Base-by-base conservation (phyloP, 1,140 invertebrate genomes). In the Globodera ellingtonae region DNA sequence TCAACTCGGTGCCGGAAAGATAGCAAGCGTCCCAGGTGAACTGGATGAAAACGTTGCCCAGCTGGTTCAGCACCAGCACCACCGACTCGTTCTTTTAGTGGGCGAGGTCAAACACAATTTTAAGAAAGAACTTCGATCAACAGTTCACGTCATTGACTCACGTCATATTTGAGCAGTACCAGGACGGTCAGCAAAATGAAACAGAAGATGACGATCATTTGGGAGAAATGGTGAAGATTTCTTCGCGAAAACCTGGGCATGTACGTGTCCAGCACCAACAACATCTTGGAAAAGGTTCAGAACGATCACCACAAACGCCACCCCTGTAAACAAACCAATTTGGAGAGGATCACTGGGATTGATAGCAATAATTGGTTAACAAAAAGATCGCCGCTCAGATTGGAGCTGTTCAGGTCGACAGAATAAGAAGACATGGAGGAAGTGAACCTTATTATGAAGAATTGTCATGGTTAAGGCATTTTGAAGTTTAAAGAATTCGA, bases 1-100 rank as follows among this genome's bases (percentile, higher is more conserved):
- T 95, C 18, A 93, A 94, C 92, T 96, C 95, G 46, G 94, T 94
- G 15, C 95, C 96, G 86, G 96, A 97, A 13, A 97, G 94, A 87
- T 97, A 97, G 79, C 78, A 79, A 8, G 78, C 78, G 44, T 79
- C 78, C 78, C 78, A 79, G n/a, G 78, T 79, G 52, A 62, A 79
- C 52, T 79, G 73, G 75, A 79, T 79, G 50, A 80, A 80, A 48
- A 79, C 52, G 52, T 52, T 65, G 47, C 78, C 78, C 24, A 79
- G 50, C 52, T 78, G 47, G 75, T 78, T 47, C 48, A 79, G 0
- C 21, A 79, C 74, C 47, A 79, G 79, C 47, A 79, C 66, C 21
- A 72, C n/a, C 18, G 0, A 6, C 18, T 35, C 13, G 21, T 44
- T 18, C 67, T 70, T 70, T 70, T 44, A 79, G 62, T 21, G 21